Evolutionary conservation across 2,888 invertebrate species (phyloP), one percentile per base, ranked within the genome.

Genomic region (Diaphora mendica): DNA sequence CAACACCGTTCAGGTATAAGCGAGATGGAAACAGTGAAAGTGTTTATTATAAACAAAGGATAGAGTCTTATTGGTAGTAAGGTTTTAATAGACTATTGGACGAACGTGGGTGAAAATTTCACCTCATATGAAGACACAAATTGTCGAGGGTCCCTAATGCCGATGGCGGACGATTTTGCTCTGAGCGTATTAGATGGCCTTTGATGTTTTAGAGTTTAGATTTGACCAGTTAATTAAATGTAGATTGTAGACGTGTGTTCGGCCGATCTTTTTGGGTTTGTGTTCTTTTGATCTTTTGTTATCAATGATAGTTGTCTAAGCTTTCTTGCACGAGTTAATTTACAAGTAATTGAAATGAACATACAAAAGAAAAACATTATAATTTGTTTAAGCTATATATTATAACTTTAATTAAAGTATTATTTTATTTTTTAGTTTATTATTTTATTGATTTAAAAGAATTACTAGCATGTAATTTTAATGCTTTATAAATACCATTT

Each of bases 31-130:
- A 77, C 89, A 90, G 92, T 87, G 93, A 93, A 94, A 93, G 93
- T 94, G 95, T 95, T 95, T 95, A 95, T 95, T 93, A 94, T 95
- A 95, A 95, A 94, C 95, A 95, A 94, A 94, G 95, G 93, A 94
- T 93, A 91, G 89, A 92, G 94, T 93, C 93, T 94, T 94, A 94
- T 94, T 94, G 95, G 94, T 93, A 93, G 92, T 84, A 84, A 82
- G 84, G 84, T 85, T 84, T 84, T 84, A 84, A 84, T 84, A 85
- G 84, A 85, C 93, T 93, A 93, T 94, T 91, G 94, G 94, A 91
- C 91, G 86, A 89, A 91, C 89, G 91, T 90, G 87, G 91, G 89
- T 85, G 85, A 84, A 84, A 85, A 84, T 91, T 91, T 91, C 85
- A 88, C 90, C 91, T 89, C 88, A 86, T 80, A 87, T 88, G 87